Evolutionary conservation across 2,888 invertebrate genomes (phyloP).

Genomic region (Phlogophora meticulosa): DNA sequence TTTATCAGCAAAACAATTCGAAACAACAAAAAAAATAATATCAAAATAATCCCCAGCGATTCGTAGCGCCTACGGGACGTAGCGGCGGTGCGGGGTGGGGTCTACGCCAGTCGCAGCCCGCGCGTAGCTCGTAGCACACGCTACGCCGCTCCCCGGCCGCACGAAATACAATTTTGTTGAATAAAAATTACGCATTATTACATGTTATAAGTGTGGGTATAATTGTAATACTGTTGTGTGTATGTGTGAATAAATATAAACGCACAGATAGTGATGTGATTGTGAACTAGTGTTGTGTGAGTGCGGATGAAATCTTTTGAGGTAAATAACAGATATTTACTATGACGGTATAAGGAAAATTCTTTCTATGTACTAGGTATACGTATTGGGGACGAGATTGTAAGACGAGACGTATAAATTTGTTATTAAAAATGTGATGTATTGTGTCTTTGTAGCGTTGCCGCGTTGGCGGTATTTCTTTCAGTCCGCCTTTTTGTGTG

Average conservation of each 20-base stretch:
- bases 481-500: conserved; percentile 21
- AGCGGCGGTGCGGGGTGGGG: conserved; percentile 79
- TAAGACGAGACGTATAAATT: conserved; percentile 48
- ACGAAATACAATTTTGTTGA: conserved; percentile 52
- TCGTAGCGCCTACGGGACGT: conserved; percentile 72
- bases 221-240: conserved; percentile 63
- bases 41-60: conserved; percentile 69
- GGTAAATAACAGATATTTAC: conserved; percentile 70
- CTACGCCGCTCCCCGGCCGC: conserved; percentile 75
- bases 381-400: conserved; percentile 48
- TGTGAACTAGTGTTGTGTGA: conserved; percentile 71
- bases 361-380: conserved; percentile 46
- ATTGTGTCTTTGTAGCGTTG: conserved; percentile 44
- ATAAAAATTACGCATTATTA: conserved; percentile 64
- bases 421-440: conserved; percentile 58
- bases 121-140: conserved; percentile 85
- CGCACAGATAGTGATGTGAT: conserved; percentile 71
- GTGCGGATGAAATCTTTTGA: conserved; percentile 72
- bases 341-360: conserved; percentile 61
- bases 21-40: conserved; percentile 66
- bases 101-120: conserved; percentile 86
- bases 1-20: conserved; percentile 63
- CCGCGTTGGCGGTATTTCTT: conserved; percentile 63
- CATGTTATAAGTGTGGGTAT: conserved; percentile 64
- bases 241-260: conserved; percentile 58